These are phyloP conservation scores for Sphinx pinastri DNA, from an alignment of 2,888 invertebrate genomes.

Conservation along the genomic window DNA sequence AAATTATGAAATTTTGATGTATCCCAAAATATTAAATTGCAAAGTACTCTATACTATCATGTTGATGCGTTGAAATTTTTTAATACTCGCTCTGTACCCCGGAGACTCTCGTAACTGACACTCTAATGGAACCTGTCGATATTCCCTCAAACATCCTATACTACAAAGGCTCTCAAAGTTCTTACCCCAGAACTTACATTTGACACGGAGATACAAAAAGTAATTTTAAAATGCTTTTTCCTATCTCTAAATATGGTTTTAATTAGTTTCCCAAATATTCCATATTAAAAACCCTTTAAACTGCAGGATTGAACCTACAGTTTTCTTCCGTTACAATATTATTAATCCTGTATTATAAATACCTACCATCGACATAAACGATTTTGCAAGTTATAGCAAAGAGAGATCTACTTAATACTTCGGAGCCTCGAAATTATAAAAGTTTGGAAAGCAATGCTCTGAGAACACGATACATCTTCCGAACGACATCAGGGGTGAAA, in stretches of 20 bases:
- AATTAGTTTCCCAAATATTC: too few relatives aligned
- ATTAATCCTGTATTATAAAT: too few relatives aligned
- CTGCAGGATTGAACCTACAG: too few relatives aligned
- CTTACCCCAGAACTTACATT: background rate
- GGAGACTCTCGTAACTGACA: conserved; percentile 40
- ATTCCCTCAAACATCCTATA: conserved; percentile 30
- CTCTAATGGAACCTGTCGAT: conserved; percentile 43
- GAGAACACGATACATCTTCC: conserved; percentile 48
- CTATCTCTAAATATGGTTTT: too few relatives aligned
- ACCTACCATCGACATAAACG: too few relatives aligned
- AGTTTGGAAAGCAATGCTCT: conserved; percentile 31
- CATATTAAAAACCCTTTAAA: too few relatives aligned
- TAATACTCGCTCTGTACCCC: conserved; percentile 33
- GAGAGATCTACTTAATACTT: background rate
- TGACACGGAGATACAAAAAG: background rate
- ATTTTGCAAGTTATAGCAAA: too few relatives aligned
- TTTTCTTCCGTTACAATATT: too few relatives aligned
- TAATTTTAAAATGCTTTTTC: too few relatives aligned
- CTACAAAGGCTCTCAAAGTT: background rate
- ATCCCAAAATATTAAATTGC: background rate
- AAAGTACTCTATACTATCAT: conserved; percentile 24
- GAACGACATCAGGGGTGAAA: conserved; percentile 34
- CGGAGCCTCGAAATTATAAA: too few relatives aligned
- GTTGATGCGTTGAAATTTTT: conserved; percentile 29
- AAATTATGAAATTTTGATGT: too few relatives aligned